These are phyloP conservation scores for Balaeniceps rex DNA, from an alignment of 2,113 vertebrate species.

Conservation along the genomic window DNA sequence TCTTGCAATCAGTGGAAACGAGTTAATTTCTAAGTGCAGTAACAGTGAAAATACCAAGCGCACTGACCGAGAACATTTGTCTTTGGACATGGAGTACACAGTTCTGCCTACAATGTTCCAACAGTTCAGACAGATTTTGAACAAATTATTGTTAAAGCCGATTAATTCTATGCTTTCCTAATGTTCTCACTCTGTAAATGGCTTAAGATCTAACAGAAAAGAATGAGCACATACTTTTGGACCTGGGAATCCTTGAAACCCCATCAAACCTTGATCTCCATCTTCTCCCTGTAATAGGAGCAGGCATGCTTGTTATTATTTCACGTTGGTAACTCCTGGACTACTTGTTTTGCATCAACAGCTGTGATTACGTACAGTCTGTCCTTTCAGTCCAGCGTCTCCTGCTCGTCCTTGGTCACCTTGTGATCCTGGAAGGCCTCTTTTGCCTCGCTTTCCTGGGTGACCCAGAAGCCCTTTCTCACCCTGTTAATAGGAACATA, in stretches of 20 bases:
- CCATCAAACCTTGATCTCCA: slow-evolving; percentile 85
- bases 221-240: slow-evolving; percentile 81
- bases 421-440: slow-evolving; percentile 79
- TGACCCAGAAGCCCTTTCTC: slow-evolving; percentile 86
- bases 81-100: background rate
- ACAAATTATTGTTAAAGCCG: background rate
- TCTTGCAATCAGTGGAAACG: background rate
- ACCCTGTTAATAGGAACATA: slow-evolving; percentile 74
- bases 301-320: slow-evolving; percentile 2
- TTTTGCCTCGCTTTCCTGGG: slow-evolving; percentile 79
- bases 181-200: background rate
- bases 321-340: background rate
- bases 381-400: slow-evolving; percentile 84
- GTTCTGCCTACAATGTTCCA: background rate
- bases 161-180: background rate
- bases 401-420: slow-evolving; percentile 90
- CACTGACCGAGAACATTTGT: background rate
- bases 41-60: background rate
- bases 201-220: slow-evolving; percentile 1
- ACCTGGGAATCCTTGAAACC: slow-evolving; percentile 93
- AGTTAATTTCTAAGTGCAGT: background rate
- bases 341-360: background rate
- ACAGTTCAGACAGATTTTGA: background rate
- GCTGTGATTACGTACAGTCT: slow-evolving; percentile 75
- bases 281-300: slow-evolving; percentile 84